Base-by-base conservation (phyloP, 2,113 vertebrate species). In the Gallinago undulata region DNA sequence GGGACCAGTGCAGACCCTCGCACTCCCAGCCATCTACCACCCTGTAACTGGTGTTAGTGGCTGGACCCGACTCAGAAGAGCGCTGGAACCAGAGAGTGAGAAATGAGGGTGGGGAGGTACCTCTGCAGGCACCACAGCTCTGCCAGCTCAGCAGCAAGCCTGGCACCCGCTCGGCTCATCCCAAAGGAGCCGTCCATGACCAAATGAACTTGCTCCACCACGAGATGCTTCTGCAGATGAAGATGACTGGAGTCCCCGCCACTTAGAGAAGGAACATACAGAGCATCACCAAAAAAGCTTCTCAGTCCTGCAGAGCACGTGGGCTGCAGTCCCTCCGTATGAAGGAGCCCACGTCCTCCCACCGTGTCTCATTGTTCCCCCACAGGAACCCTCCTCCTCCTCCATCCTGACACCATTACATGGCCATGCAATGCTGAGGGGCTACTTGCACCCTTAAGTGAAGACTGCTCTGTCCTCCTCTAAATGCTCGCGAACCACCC, bases 281-380 rank as follows among this genome's bases (percentile, higher is more conserved):
- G 27, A 13, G 12, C 35, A 70, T 21, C 1, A 0, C 51, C 28
- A 84, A 12, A 63, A 63, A 81, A 23, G 7, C 28, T 47, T 50
- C 55, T 62, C 22, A 39, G 39, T 4, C 56, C 74, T 41, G 41
- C 15, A 35, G 35, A 63, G 59, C 30, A 24, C 14, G 6, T 0
- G 0, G 14, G 53, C 68, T 80, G 47, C 50, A 39, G 56, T 14
- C 75, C 17, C 23, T 57, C 21, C 31, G 0, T 0, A 0, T 5
- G 3, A 43, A 24, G 2, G 1, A 84, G 25, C 21, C 3, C 1
- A 24, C 1, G 11, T 56, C 57, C 43, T 62, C 68, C 23, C 24
- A 6, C 22, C 1, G 0, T 1, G 2, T 21, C 60, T 50, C 25
- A 7, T 30, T 25, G 5, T 25, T 53, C 6, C 30, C 24, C 39